These are phyloP conservation scores for Leptura quadrifasciata DNA, from an alignment of 2,888 invertebrate species.

Conservation along the genomic window DNA sequence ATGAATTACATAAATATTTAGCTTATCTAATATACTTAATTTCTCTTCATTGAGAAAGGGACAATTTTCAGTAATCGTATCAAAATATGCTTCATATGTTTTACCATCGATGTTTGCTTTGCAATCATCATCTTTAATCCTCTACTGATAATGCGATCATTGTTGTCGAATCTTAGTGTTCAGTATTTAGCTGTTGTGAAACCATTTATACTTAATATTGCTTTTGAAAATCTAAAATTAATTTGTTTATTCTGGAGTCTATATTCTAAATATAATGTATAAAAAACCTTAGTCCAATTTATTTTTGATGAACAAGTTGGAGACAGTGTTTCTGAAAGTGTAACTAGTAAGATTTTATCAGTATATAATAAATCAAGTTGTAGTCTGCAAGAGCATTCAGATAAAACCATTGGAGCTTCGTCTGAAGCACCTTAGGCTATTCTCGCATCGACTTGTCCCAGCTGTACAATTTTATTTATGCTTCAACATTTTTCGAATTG, in stretches of 20 bases:
- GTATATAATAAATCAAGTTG: slow-evolving; percentile 72
- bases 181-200: too few relatives aligned
- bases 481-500: slow-evolving; percentile 68
- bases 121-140: too few relatives aligned
- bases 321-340: slow-evolving; percentile 62
- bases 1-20: too few relatives aligned
- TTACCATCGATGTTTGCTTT: too few relatives aligned
- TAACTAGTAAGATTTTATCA: slow-evolving; percentile 72
- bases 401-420: slow-evolving; percentile 70
- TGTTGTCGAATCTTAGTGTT: too few relatives aligned
- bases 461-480: slow-evolving; percentile 72
- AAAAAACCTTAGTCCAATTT: slow-evolving; percentile 29
- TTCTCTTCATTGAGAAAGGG: too few relatives aligned
- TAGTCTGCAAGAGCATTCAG: slow-evolving; percentile 70
- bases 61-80: too few relatives aligned
- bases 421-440: slow-evolving; percentile 71
- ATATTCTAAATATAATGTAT: neutral
- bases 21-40: too few relatives aligned
- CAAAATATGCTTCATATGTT: too few relatives aligned
- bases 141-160: too few relatives aligned
- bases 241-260: neutral
- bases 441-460: slow-evolving; percentile 70
- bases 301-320: slow-evolving; percentile 39
- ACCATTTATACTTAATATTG: too few relatives aligned
- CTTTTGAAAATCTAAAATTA: too few relatives aligned